Percentiles rank a stretch among this genome's conserved stretches.
phyloP scores from a whole-genome alignment of 1,140 invertebrate genomes.

The Drosophila malerkotliana region DNA sequence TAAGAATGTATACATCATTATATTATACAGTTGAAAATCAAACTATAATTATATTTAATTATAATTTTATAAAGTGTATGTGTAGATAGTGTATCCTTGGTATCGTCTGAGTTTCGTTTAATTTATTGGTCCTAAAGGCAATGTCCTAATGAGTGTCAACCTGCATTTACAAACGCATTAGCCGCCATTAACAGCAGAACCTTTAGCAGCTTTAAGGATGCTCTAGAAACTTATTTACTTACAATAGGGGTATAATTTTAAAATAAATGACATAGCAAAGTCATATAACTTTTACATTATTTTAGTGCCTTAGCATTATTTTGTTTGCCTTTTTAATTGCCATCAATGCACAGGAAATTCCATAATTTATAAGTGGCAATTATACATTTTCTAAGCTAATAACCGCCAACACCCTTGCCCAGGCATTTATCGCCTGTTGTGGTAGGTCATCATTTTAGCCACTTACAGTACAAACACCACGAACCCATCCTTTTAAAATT shows the following conservation, averaged over 20 bases:
- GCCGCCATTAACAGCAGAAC: neutral
- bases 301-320: neutral
- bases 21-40: no score
- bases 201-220: neutral
- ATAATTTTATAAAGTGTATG: neutral
- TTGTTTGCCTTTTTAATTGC: neutral
- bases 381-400: constrained; percentile 2
- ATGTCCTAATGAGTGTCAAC: constrained; percentile 36
- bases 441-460: constrained; percentile 12
- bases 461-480: neutral
- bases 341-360: neutral
- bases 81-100: neutral
- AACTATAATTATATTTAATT: no score
- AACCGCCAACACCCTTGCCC: neutral
- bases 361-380: neutral
- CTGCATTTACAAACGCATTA: constrained; percentile 12
- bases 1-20: no score
- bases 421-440: constrained; percentile 4
- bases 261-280: neutral
- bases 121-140: constrained; percentile 46
- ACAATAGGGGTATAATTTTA: no score
- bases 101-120: constrained; percentile 28
- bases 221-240: neutral
- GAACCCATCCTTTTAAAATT: neutral
- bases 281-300: no score